Percentiles rank a stretch among this genome's conserved stretches.
Evolutionary conservation across 2,888 invertebrate species (phyloP).

Genomic region (Anthoptus insignis): DNA sequence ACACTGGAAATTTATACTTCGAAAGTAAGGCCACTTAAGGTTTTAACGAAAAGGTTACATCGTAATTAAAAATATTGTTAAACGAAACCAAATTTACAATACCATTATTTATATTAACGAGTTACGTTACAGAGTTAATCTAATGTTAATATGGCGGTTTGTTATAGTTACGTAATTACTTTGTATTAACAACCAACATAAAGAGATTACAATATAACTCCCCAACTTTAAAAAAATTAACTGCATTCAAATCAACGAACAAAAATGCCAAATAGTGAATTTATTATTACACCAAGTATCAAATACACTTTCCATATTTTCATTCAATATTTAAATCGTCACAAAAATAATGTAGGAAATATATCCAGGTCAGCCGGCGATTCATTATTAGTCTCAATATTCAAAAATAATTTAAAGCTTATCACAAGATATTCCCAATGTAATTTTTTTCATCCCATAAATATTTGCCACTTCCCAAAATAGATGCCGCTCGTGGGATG

Average conservation of each 20-base stretch:
- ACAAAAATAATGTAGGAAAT: constrained; percentile 76
- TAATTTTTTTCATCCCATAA: constrained; percentile 57
- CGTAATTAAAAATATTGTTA: constrained; percentile 52
- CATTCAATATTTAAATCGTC: constrained; percentile 61
- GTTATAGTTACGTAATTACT: constrained; percentile 45
- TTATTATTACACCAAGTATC: neutral
- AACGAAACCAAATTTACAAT: constrained; percentile 48
- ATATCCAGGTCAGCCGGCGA: constrained; percentile 61
- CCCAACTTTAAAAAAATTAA: constrained; percentile 16
- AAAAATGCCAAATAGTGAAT: constrained; percentile 3
- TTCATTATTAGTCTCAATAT: constrained; percentile 60
- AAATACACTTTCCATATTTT: neutral
- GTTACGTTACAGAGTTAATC: constrained; percentile 51
- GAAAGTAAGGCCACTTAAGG: constrained; percentile 78
- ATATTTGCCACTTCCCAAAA: constrained; percentile 33
- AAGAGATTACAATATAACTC: constrained; percentile 23
- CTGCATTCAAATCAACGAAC: constrained; percentile 18
- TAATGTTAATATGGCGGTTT: constrained; percentile 69
- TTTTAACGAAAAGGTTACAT: constrained; percentile 57
- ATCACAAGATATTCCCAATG: constrained; percentile 72
- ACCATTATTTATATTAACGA: constrained; percentile 54
- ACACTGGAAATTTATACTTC: constrained; percentile 77
- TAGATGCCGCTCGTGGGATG: constrained; percentile 37
- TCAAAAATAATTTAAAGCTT: constrained; percentile 85
- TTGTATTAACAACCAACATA: constrained; percentile 37